These are phyloP conservation scores for Diorhabda elongata DNA, from an alignment of 1,140 invertebrate species.

Conservation along the genomic window DNA sequence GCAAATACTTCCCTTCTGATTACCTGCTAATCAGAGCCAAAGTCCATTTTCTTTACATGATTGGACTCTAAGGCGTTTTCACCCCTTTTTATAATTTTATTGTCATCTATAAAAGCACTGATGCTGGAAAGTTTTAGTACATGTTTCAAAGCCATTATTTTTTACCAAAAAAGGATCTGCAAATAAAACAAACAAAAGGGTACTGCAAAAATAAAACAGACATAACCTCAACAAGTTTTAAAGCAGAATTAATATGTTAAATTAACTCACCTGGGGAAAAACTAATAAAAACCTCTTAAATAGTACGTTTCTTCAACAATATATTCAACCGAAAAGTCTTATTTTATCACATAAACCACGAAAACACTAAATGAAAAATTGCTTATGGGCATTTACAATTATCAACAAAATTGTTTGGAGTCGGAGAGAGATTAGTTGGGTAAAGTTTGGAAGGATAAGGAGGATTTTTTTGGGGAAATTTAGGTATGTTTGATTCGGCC, in stretches of 20 bases:
- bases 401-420: background rate
- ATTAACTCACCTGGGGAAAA: background rate
- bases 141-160: background rate
- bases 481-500: too few relatives aligned
- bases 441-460: too few relatives aligned
- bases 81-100: slow-evolving; percentile 22
- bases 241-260: background rate
- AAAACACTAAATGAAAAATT: slow-evolving; percentile 3
- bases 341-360: background rate
- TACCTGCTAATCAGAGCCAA: slow-evolving; percentile 5
- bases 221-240: background rate
- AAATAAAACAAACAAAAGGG: background rate
- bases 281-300: background rate
- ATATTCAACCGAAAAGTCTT: background rate
- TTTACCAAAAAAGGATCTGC: background rate
- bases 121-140: background rate
- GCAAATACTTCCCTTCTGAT: slow-evolving; percentile 16
- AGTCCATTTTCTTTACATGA: slow-evolving; percentile 20
- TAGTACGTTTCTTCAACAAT: background rate
- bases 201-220: background rate
- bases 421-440: too few relatives aligned
- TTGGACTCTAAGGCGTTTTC: slow-evolving; percentile 23
- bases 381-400: background rate
- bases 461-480: too few relatives aligned
- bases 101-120: slow-evolving; percentile 8